phyloP scores from a whole-genome alignment of 2,113 vertebrate genomes.

The Ophthalmolycus amberensis region DNA sequence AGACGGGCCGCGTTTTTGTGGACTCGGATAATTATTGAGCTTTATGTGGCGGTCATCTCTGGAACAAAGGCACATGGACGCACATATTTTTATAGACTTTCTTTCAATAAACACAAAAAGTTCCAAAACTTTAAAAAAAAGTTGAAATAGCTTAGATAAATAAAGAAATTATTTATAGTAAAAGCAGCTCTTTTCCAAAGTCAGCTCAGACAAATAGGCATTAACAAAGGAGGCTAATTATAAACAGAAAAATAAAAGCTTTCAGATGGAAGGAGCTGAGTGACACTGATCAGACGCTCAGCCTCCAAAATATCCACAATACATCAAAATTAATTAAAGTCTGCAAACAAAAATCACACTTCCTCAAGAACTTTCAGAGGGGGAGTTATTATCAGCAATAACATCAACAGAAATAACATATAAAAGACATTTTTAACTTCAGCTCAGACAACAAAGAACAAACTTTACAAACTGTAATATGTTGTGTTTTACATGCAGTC shows the following conservation, averaged over 20 bases:
- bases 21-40: constrained; percentile 19
- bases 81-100: not conserved
- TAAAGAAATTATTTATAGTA: not conserved
- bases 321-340: not conserved
- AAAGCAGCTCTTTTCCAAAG: not conserved
- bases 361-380: not conserved
- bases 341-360: not conserved
- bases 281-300: constrained; percentile 2
- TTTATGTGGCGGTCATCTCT: not conserved
- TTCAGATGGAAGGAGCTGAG: constrained; percentile 8
- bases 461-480: not conserved
- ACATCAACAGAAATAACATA: not conserved
- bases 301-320: constrained; percentile 11
- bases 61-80: not conserved
- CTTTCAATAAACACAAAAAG: not conserved
- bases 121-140: not conserved
- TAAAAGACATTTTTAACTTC: not conserved
- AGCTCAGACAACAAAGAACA: constrained; percentile 4
- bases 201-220: not conserved
- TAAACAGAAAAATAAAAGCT: constrained; percentile 22
- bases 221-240: constrained; percentile 28
- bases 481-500: not conserved
- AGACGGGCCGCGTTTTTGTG: constrained; percentile 41
- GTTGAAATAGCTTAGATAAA: not conserved
- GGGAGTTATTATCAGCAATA: not conserved